Conservation (phyloP, 2,797 vertebrate species). For the Siniperca scherzeri region DNA sequence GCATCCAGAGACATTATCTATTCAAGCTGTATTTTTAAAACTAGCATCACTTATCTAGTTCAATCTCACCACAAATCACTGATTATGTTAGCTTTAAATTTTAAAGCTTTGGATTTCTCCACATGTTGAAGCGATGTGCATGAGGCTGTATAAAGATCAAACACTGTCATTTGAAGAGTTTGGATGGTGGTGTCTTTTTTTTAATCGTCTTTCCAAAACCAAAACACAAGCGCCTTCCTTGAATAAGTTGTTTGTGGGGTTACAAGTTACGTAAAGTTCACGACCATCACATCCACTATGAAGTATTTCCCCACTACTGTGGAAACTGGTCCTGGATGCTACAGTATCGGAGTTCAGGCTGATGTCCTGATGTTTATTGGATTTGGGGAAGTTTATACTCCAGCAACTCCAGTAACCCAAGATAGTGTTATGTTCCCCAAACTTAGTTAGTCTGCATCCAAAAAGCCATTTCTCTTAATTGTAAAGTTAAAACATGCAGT, state of each 20-base stretch:
- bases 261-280: too few species aligned
- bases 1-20: conserved; percentile 24
- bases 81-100: background rate
- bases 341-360: background rate
- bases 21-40: conserved; percentile 13
- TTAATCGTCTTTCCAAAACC: background rate
- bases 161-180: background rate
- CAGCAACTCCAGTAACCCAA: too few species aligned
- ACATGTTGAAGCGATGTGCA: too few species aligned
- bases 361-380: too few species aligned
- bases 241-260: background rate
- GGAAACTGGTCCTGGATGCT: background rate
- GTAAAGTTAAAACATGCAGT: too few species aligned
- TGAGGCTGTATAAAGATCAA: background rate
- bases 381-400: too few species aligned
- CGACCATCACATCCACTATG: too few species aligned
- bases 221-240: background rate
- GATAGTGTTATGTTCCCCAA: too few species aligned
- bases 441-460: too few species aligned
- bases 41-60: background rate
- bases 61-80: background rate
- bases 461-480: too few species aligned
- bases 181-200: background rate
- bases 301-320: too few species aligned
- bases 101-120: background rate